phyloP scores from a whole-genome alignment of 2,113 vertebrate species.

The Alligator sinensis region DNA sequence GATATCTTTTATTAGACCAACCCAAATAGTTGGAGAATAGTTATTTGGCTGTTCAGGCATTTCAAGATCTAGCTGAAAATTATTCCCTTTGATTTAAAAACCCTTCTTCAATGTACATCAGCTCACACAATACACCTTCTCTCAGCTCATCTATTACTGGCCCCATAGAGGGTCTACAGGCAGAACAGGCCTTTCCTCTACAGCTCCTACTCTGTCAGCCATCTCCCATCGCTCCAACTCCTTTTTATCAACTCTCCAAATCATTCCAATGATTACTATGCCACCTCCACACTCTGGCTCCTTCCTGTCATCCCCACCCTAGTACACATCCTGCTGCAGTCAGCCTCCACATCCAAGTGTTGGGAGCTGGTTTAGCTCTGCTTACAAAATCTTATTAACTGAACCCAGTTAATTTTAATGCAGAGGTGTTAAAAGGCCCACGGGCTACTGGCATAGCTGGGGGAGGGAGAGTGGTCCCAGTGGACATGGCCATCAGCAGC shows the following conservation, averaged over 20 bases:
- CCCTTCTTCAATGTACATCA: neutral
- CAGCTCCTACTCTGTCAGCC: neutral
- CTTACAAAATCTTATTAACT: neutral
- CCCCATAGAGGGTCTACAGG: neutral
- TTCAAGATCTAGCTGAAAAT: neutral
- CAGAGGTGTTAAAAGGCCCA: too few relatives aligned
- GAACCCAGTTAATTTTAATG: neutral
- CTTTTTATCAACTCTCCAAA: neutral
- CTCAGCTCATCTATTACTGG: neutral
- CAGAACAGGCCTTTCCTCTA: neutral
- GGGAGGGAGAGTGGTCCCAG: too few relatives aligned
- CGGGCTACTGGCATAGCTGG: too few relatives aligned
- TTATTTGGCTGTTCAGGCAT: neutral
- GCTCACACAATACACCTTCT: neutral
- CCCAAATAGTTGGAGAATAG: too few relatives aligned
- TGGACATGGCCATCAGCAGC: too few relatives aligned
- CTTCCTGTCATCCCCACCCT: neutral
- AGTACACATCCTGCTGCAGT: neutral
- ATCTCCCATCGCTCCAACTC: too few relatives aligned
- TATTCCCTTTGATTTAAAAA: neutral
- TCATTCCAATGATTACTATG: rapidly evolving
- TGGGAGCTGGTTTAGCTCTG: neutral
- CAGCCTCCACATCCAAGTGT: neutral
- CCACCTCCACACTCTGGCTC: neutral
- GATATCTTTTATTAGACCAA: too few relatives aligned